phyloP scores from a whole-genome alignment of 2,888 invertebrate genomes.

The Megamerina dolium region DNA sequence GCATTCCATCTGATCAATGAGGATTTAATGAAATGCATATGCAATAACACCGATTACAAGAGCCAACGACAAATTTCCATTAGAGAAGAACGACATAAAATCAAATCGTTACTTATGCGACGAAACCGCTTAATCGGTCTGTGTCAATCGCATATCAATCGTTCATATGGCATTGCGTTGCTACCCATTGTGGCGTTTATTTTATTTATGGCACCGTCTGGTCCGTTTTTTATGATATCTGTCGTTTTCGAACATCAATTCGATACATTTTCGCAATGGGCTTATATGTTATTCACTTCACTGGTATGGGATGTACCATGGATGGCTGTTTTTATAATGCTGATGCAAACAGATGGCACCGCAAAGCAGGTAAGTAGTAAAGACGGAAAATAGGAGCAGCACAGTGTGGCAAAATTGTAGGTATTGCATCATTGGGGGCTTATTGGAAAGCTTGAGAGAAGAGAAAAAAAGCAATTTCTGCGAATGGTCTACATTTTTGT shows the following conservation, averaged over 20 bases:
- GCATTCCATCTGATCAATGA: constrained; percentile 23
- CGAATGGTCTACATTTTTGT: no score
- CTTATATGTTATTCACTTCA: no score
- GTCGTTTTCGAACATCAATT: constrained; percentile 16
- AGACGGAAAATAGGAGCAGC: no score
- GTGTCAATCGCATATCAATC: constrained; percentile 27
- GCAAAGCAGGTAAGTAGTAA: constrained; percentile 30
- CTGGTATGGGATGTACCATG: constrained; percentile 25
- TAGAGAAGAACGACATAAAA: no score
- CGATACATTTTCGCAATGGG: background rate
- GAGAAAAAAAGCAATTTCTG: no score
- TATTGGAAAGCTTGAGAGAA: no score
- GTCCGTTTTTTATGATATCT: constrained; percentile 29
- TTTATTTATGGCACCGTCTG: constrained; percentile 23
- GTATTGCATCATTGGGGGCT: no score
- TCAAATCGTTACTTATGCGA: constrained; percentile 14
- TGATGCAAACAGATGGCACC: constrained; percentile 23
- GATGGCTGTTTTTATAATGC: constrained; percentile 11
- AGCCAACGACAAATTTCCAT: no score
- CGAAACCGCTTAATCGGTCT: constrained; percentile 25
- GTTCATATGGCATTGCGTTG: constrained; percentile 25
- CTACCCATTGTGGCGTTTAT: constrained; percentile 22
- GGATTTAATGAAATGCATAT: no score
- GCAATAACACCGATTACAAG: no score
- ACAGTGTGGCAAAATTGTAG: no score